Base-by-base conservation (phyloP, 2,113 vertebrate genomes). In the Podarcis muralis region DNA sequence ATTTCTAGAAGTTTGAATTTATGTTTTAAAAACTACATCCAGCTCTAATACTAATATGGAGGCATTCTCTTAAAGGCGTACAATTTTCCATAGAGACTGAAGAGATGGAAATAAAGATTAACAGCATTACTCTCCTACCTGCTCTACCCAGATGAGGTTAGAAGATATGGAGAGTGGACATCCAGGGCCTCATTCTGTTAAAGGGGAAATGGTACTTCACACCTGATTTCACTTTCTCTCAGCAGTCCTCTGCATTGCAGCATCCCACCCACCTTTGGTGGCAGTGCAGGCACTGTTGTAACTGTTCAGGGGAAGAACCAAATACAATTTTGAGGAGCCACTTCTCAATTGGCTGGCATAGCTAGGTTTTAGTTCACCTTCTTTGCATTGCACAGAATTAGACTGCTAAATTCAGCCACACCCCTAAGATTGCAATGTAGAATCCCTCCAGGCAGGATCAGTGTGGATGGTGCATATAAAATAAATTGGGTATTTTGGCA, bases 1-100 rank as follows among this genome's bases (percentile, higher is more conserved):
- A 91, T 89, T 93, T 95, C 93, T 82, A 87, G 86, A 92, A 89
- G 69, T 86, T 95, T 94, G 7, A 1, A 0, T 32, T 87, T 87
- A 22, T 88, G 2, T 18, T 88, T 43, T 71, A 87, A 59, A 43
- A 94, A 94, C 1, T 30, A 89, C 32, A n/a, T 72, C 76, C 25
- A 57, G 32, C 9, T 88, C 27, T 30, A 43, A 59, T 74, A 18
- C 35, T 74, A 72, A 75, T 40, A 65, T 20, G 13, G 59, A 35
- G 22, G 5, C 6, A 65, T 89, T 84, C 79, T 40, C 43, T 77
- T 77, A 69, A 72, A 69, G 25, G n/a, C 8, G 68, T 86, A 78
- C 43, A 4, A 83, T 18, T 83, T 87, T 76, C 30, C 48, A 79
- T n/a, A 71, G 15, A 16, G 20, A 13, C 1, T 32, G 0, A 82